Evolutionary conservation across 2,113 vertebrate genomes (phyloP), one percentile per base, ranked within the genome.

Genomic region (Trematomus loennbergii): DNA sequence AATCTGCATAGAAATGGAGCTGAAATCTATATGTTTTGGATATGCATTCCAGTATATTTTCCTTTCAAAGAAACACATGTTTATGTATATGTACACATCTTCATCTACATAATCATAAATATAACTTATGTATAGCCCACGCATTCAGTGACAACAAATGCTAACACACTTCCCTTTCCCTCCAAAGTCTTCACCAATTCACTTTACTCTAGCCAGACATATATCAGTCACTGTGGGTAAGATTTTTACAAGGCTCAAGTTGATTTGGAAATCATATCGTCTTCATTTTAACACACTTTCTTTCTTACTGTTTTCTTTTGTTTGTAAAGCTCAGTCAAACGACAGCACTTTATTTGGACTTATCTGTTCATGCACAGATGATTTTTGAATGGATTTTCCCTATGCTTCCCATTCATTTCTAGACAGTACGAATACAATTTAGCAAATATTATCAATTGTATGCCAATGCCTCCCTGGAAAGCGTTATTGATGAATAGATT

Each of bases 71-170:
- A 72, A 61, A 29, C 67, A 43, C 25, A 33, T 43, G 45, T 20
- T 18, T 36, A n/a, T 53, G 49, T 3, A 50, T 54, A 46, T 12
- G 10, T 13, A 29, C 18, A 52, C 52, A 75, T 43, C 20, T 73
- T 53, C 22, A 48, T 71, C 11, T 46, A 29, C 61, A 68, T 68
- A 36, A 55, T 22, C 40, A n/a, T 80, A 12, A 25, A 65, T 36
- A 54, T 59, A 58, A 22, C 29, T 64, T 50, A 48, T 25, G 25
- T 68, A 76, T 33, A 55, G 57, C 67, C 58, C 63, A 80, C 76
- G 20, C 49, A 72, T 18, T 46, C 25, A 65, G 5, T 13, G 3
- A 67, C 1, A 45, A 53, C 11, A 49, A 69, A 49, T 59, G 75
- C 70, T 48, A 33, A 13, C 25, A 53, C 1, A 1, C 59, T 9